Conservation (phyloP, 2,888 invertebrate species). For the Chloroclysta siterata region DNA sequence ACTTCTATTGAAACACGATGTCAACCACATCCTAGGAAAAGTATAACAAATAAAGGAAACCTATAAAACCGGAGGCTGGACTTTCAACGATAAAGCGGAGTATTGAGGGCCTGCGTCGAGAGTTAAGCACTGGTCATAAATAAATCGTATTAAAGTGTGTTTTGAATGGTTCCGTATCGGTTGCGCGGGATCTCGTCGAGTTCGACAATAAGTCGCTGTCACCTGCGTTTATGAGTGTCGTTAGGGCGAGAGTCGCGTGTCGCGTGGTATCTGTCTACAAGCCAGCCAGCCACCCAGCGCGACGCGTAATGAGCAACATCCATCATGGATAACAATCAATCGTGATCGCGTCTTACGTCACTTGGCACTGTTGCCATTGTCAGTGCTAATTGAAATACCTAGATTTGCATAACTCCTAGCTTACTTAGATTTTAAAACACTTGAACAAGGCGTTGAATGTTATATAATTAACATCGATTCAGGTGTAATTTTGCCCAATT, state of each 20-base stretch:
- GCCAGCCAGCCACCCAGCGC: slow-evolving; percentile 70
- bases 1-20: slow-evolving; percentile 52
- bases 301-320: slow-evolving; percentile 73
- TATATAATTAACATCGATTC: not conserved
- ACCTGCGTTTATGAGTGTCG: slow-evolving; percentile 69
- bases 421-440: not conserved
- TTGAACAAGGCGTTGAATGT: too few relatives aligned
- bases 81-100: slow-evolving; percentile 60
- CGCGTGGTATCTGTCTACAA: slow-evolving; percentile 23
- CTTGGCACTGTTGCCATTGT: slow-evolving; percentile 34
- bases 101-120: slow-evolving; percentile 58
- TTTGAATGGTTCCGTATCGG: slow-evolving; percentile 71
- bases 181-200: slow-evolving; percentile 65
- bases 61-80: slow-evolving; percentile 61
- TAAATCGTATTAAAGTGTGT: slow-evolving; percentile 76
- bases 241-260: slow-evolving; percentile 59
- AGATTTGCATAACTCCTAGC: not conserved
- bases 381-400: slow-evolving; percentile 16
- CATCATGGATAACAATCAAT: slow-evolving; percentile 76
- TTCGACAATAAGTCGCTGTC: slow-evolving; percentile 73
- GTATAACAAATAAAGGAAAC: slow-evolving; percentile 67
- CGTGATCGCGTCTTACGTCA: slow-evolving; percentile 52
- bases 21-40: slow-evolving; percentile 60
- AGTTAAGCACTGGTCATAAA: slow-evolving; percentile 74
- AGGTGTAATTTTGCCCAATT: not conserved